phyloP scores from a whole-genome alignment of 2,888 invertebrate species.

The Rhopalosiphum nymphaeae region DNA sequence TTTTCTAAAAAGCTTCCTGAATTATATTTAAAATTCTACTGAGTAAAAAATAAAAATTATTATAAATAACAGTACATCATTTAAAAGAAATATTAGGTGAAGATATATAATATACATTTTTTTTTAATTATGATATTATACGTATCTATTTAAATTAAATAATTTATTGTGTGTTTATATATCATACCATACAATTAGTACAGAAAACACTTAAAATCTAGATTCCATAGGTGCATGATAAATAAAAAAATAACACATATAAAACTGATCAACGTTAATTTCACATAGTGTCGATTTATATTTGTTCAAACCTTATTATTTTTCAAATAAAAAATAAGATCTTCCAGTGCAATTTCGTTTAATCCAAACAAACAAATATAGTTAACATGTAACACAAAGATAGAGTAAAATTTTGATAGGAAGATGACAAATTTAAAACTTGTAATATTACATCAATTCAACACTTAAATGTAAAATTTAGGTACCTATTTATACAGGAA shows the following conservation, averaged over 20 bases:
- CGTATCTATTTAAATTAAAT: no score
- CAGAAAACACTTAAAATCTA: no score
- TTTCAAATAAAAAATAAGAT: neutral
- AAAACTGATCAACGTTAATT: neutral
- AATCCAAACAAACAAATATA: neutral
- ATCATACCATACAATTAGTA: no score
- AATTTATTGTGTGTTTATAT: no score
- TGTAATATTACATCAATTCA: neutral
- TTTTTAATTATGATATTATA: no score
- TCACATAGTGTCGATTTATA: neutral
- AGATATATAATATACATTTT: no score
- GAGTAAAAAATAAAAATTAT: no score
- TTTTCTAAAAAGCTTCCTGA: neutral
- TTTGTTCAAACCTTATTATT: neutral
- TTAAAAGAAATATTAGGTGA: no score
- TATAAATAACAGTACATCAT: no score
- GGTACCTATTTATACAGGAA: no score
- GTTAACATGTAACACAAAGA: neutral
- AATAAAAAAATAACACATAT: neutral
- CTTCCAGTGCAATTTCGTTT: neutral
- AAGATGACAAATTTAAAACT: neutral
- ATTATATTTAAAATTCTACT: no score
- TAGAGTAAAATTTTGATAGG: neutral
- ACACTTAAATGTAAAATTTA: neutral
- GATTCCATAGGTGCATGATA: no score